phyloP scores from a whole-genome alignment of 2,797 vertebrate species.

The Natrix natrix region DNA sequence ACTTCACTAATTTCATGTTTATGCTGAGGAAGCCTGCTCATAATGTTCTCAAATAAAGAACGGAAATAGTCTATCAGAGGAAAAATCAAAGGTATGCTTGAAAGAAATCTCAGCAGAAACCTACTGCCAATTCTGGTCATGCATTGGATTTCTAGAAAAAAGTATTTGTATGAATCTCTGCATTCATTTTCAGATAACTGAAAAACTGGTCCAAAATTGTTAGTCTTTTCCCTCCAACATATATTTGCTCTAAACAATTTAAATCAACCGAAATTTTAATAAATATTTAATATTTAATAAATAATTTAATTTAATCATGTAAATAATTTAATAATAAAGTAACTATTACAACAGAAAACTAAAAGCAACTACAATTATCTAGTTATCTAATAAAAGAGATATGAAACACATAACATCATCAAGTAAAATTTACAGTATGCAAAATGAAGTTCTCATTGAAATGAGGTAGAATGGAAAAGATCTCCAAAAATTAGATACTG shows the following conservation, averaged over 20 bases:
- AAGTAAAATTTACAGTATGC: background rate
- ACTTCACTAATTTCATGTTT: no score
- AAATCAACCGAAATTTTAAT: background rate
- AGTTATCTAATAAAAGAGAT: background rate
- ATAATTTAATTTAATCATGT: no score
- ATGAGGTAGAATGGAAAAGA: background rate
- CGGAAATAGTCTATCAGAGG: no score
- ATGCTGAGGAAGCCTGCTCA: no score
- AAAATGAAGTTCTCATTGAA: background rate
- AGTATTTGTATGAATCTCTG: background rate
- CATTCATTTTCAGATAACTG: background rate
- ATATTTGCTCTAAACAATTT: background rate
- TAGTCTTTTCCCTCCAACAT: background rate
- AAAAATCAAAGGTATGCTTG: background rate
- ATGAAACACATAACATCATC: background rate
- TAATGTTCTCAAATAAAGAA: no score
- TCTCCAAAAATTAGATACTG: background rate
- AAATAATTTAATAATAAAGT: no score
- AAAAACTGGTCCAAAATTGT: background rate
- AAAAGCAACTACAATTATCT: background rate
- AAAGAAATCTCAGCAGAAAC: constrained; percentile 31
- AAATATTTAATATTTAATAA: no score
- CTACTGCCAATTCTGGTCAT: background rate
- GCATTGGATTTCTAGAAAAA: background rate
- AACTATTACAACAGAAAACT: background rate